Evolutionary conservation across 1,140 invertebrate genomes (phyloP).

Genomic region (Euglossa dilemma): DNA sequence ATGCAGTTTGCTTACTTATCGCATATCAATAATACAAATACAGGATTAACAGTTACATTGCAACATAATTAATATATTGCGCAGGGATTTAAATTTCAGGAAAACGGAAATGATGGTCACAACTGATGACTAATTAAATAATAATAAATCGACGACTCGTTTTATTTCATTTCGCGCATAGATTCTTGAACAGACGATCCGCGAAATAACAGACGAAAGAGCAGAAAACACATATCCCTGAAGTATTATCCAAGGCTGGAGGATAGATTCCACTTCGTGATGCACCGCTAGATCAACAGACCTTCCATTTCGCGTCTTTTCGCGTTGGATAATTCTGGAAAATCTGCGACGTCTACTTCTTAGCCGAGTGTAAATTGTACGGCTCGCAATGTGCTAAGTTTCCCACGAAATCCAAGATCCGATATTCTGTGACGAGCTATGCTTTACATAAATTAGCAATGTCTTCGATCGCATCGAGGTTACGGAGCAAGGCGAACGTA

Average conservation of each 20-base stretch:
- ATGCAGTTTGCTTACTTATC: too few relatives aligned
- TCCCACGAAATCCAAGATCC: conserved; percentile 6
- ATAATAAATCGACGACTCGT: neutral
- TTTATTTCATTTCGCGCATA: neutral
- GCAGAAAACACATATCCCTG: neutral
- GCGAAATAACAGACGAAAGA: neutral
- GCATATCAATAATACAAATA: too few relatives aligned
- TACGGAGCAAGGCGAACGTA: conserved; percentile 1
- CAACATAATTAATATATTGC: too few relatives aligned
- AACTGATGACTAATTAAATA: too few relatives aligned
- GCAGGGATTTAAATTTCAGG: too few relatives aligned
- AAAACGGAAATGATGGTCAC: too few relatives aligned
- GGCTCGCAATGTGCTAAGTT: neutral
- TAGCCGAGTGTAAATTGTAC: conserved; percentile 13
- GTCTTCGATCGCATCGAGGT: neutral
- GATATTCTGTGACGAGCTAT: neutral
- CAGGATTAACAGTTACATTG: too few relatives aligned
- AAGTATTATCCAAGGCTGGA: neutral
- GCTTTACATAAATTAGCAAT: conserved; percentile 14
- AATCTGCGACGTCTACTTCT: neutral
- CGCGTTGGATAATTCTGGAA: neutral
- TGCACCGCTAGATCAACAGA: neutral
- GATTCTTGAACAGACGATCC: neutral
- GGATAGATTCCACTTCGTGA: neutral
- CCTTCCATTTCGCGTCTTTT: neutral